Base-by-base conservation (phyloP, 92 coral and sea anemone species). In the Epizoanthus fatuus region DNA sequence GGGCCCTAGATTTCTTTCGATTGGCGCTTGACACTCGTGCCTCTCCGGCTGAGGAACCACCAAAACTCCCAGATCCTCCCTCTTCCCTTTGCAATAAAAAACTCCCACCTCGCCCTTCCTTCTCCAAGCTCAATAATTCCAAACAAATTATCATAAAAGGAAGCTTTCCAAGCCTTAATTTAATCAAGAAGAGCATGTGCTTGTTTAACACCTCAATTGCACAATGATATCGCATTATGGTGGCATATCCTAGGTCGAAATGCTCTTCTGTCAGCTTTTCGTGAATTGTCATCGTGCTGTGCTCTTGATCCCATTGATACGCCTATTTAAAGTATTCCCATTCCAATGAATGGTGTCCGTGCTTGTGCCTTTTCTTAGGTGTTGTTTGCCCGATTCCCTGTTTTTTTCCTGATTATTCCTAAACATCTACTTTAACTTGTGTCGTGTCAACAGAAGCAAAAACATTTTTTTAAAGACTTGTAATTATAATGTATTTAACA, bases 181-280 rank as follows among this genome's bases (percentile, higher is more conserved):
- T 60, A 58, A 72, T 37, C 20, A 89, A 70, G 22, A 62, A 57
- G 11, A 80, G 81, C 90, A 90, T 90, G 16, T 72, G 80, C 69
- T 74, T 73, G 37, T 81, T 49, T 13, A 90, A 81, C 12, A 90
- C 91, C 16, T 90, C 81, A 17, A n/a, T n/a, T n/a, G n/a, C n/a
- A n/a, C n/a, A n/a, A n/a, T n/a, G n/a, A n/a, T n/a, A n/a, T 29
- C 85, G 44, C 93, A 90, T 86, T 37, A 66, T 65, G 16, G 79
- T 47, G 6, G 93, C 93, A 67, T 73, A 80, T 3, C 80, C 93
- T 55, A 90, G 82, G 32, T 74, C 64, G 81, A 90, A 90, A 51
- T 90, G 93, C 12, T 70, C 87, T 42, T 70, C 84, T 1, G 87
- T 86, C 17, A 90, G 70, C 54, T 69, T 77, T 62, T 85, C 83